A percentile compares a stretch with the other conserved stretches of the same genome.
These are phyloP conservation scores for Genyomyrus donnyi DNA, from an alignment of 2,113 vertebrate genomes.

Conservation along the genomic window DNA sequence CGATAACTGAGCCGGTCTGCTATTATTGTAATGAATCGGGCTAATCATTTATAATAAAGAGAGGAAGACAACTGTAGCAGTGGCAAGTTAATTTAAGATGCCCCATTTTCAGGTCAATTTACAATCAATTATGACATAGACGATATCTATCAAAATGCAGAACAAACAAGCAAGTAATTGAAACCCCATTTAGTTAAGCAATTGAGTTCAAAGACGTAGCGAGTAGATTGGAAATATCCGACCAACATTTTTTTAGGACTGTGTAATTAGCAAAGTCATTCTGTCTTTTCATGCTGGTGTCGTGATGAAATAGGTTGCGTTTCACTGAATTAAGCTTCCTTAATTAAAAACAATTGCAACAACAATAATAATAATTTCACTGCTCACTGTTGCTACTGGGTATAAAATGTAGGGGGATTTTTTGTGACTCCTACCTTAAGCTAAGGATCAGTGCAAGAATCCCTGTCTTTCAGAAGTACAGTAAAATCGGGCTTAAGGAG, in stretches of 20 bases:
- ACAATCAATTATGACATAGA: neutral
- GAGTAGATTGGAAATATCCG: neutral
- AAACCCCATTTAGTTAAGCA: slow-evolving; percentile 8
- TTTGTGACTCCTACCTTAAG: neutral
- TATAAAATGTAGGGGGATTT: neutral
- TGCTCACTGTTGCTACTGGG: neutral
- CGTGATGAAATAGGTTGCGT: neutral
- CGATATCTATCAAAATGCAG: slow-evolving; percentile 2
- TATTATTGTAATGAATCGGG: neutral
- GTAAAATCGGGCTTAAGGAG: neutral
- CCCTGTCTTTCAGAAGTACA: neutral
- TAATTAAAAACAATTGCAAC: neutral
- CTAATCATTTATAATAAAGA: slow-evolving; percentile 2
- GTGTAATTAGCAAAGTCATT: neutral
- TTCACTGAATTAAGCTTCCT: neutral
- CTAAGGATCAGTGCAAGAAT: neutral
- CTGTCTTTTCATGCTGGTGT: neutral
- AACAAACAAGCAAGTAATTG: slow-evolving; percentile 2
- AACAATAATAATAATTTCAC: neutral
- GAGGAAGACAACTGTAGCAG: neutral
- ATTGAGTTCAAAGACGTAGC: slow-evolving; percentile 2
- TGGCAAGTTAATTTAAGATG: slow-evolving; percentile 2
- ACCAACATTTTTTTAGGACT: neutral
- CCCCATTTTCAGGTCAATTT: slow-evolving; percentile 3
- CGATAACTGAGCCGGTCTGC: neutral